Evolutionary conservation across 2,888 invertebrate genomes (phyloP).

Genomic region (Liopterus haemorrhoidalis): DNA sequence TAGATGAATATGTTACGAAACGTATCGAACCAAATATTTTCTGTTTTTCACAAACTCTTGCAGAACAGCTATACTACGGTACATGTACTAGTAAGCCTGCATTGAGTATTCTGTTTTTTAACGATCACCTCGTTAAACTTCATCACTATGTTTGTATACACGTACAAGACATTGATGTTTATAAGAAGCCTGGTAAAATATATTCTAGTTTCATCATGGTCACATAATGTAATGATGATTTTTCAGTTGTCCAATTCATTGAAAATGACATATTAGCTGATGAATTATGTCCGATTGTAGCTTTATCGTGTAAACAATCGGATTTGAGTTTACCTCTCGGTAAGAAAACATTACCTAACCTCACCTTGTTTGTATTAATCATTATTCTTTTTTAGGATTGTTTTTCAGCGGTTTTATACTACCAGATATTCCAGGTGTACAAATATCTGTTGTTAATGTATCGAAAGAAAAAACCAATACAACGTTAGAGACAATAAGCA

Average conservation of each 20-base stretch:
- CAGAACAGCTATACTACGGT: constrained; percentile 6
- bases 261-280: constrained; percentile 36
- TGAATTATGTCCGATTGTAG: constrained; percentile 36
- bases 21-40: constrained; percentile 14
- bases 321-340: constrained; percentile 22
- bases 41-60: constrained; percentile 4
- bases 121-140: constrained; percentile 30
- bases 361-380: no score
- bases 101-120: constrained; percentile 10
- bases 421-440: no score
- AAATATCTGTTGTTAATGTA: neutral
- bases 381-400: no score
- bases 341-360: no score
- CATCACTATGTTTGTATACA: constrained; percentile 7
- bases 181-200: constrained; percentile 16
- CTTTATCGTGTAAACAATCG: constrained; percentile 32
- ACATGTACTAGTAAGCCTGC: constrained; percentile 8
- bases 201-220: constrained; percentile 25
- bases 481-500: no score
- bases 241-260: constrained; percentile 37
- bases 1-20: constrained; percentile 3
- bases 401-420: no score
- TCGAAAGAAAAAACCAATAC: constrained; percentile 28
- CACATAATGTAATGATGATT: constrained; percentile 3
- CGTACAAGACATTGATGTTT: neutral